These are phyloP conservation scores for Cosmopolites sordidus DNA, from an alignment of 2,888 invertebrate species.

Conservation along the genomic window DNA sequence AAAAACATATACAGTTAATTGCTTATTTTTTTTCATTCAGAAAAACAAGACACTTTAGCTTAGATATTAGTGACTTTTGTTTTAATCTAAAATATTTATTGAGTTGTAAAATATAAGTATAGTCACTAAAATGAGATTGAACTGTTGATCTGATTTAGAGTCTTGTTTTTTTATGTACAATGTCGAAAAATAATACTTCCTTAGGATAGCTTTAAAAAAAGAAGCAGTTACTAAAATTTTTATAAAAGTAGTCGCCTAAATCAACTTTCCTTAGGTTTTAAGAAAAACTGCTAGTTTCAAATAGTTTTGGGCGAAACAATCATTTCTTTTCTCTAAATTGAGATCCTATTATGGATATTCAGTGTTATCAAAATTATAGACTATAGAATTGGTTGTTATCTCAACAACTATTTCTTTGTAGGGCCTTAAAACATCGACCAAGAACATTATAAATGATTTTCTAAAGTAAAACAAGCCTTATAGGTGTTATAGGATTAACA, in stretches of 20 bases:
- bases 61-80: not conserved
- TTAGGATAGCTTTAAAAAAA: conserved; percentile 17
- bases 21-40: too few species aligned
- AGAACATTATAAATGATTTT: conserved; percentile 36
- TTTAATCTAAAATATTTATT: not conserved
- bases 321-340: not conserved
- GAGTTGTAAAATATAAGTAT: conserved; percentile 3
- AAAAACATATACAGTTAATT: too few species aligned
- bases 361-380: not conserved
- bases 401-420: conserved; percentile 7
- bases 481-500: conserved; percentile 33
- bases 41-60: not conserved
- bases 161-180: conserved; percentile 12
- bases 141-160: conserved; percentile 15
- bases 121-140: conserved; percentile 11
- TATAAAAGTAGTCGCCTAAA: conserved; percentile 17
- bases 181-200: conserved; percentile 8
- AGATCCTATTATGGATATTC: not conserved
- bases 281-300: conserved; percentile 3
- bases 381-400: not conserved
- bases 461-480: conserved; percentile 43
- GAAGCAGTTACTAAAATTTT: conserved; percentile 11
- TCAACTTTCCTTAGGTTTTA: conserved; percentile 7
- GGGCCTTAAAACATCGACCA: conserved; percentile 40
- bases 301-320: not conserved